Base-by-base conservation (phyloP, 2,888 invertebrate genomes). In the Coecobrya sp. region DNA sequence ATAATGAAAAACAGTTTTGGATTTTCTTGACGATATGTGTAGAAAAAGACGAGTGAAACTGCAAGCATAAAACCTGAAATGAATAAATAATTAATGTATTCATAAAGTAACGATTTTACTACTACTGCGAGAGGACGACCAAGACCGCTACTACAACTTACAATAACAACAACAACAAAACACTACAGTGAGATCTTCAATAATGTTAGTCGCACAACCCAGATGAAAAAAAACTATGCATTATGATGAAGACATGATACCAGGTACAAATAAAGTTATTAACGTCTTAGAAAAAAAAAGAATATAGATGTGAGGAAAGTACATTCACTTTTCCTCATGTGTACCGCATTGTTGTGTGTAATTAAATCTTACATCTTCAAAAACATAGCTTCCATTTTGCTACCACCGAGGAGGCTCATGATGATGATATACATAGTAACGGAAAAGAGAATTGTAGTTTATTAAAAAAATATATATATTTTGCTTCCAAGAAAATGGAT, bases 11-110 rank as follows among this genome's bases (percentile, higher is more conserved):
- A 87, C 81, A 73, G 85, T 85, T 82, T 87, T 85, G 88, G 65
- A 76, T 88, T 92, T 86, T 68, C 22, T 82, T 84, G 62, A 87
- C 55, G 49, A 84, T 55, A 68, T 65, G n/a, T 81, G 36, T 62
- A 79, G 62, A 81, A 55, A 65, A 86, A 19, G 52, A 52, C 45
- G 76, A 88, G 49, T 92, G 84, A 87, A 87, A 88, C 68, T 82
- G 82, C 92, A 92, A 82, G 87, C 73, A 42, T 92, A 86, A 92
- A 92, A 92, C 92, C 92, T 92, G 92, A 92, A 92, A 86, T 92
- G 92, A 92, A 92, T 92, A 85, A 89, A 89, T 92, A 92, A 92
- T 92, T 92, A 92, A 92, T 92, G 86, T 92, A 92, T 92, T 92
- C 92, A 89, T 86, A 92, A 91, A 86, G 86, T 68, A 86, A 59